Percentiles rank a stretch among this genome's conserved stretches.
Conservation (phyloP, 2,113 vertebrate species). For the Corythornis cristatus region DNA sequence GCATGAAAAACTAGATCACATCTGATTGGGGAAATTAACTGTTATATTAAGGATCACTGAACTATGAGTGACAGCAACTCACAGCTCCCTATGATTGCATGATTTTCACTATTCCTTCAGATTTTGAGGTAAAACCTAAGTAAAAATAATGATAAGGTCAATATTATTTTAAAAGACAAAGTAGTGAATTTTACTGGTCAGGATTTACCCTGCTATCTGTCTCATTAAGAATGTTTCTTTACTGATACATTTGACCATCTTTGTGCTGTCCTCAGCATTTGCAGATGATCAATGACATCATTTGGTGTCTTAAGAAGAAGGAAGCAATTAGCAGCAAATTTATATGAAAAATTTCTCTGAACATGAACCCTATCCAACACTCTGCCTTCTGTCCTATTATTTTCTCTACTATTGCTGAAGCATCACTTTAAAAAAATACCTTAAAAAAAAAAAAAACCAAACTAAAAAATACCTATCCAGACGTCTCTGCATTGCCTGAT, state of each 20-base stretch:
- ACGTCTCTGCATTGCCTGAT: background rate
- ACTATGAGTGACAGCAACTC: background rate
- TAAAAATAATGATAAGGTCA: background rate
- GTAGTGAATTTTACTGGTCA: conserved; percentile 26
- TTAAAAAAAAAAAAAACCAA: background rate
- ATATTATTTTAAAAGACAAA: conserved; percentile 51
- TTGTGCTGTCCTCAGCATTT: conserved; percentile 56
- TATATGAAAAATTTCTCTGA: conserved; percentile 59
- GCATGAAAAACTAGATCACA: background rate
- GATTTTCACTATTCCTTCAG: background rate
- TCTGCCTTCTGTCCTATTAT: conserved; percentile 40
- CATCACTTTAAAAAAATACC: background rate
- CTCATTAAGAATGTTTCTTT: conserved; percentile 66
- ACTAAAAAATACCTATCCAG: background rate
- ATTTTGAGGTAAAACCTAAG: conserved; percentile 18
- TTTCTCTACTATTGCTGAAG: background rate
- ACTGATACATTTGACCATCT: conserved; percentile 57
- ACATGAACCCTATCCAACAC: background rate
- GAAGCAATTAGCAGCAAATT: conserved; percentile 68
- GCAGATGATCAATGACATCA: conserved; percentile 62
- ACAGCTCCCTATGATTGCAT: background rate
- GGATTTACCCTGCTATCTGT: conserved; percentile 38
- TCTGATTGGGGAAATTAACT: background rate
- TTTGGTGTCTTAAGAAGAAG: conserved; percentile 63
- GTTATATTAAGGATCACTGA: background rate